Conservation (phyloP, 2,113 vertebrate species). For the Silurus meridionalis region DNA sequence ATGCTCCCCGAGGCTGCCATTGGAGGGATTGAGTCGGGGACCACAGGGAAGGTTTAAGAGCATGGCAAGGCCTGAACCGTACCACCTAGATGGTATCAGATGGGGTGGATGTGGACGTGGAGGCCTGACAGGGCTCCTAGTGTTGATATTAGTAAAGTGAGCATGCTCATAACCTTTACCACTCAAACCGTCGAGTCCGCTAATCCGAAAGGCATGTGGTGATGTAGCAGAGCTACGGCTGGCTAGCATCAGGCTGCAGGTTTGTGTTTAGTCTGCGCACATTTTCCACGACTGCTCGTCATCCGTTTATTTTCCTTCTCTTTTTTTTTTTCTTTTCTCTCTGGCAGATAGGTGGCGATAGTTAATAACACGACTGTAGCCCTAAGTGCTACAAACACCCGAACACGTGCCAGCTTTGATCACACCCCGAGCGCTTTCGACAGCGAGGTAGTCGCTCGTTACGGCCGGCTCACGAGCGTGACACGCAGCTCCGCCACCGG, state of each 20-base stretch:
- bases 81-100: background rate
- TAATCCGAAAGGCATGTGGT: conserved; percentile 36
- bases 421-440: conserved; percentile 11
- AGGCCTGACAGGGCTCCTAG: conserved; percentile 16
- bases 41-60: conserved; percentile 19
- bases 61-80: background rate
- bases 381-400: conserved; percentile 14
- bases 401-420: conserved; percentile 40
- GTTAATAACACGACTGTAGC: conserved; percentile 15
- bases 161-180: conserved; percentile 30
- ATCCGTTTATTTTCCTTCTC: background rate
- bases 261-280: conserved; percentile 53
- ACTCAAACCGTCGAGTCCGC: background rate
- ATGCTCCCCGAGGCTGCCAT: conserved; percentile 34
- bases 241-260: conserved; percentile 22
- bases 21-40: conserved; percentile 26
- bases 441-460: conserved; percentile 30
- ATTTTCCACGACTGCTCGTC: conserved; percentile 44
- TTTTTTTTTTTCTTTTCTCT: conserved; percentile 4
- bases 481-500: conserved; percentile 33
- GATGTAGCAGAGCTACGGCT: conserved; percentile 36
- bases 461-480: conserved; percentile 32
- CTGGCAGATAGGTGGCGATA: conserved; percentile 14
- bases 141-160: conserved; percentile 32
- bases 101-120: background rate